These are phyloP conservation scores for Halisarca cf. caerulea DNA, from an alignment of 37 sponge, comb jelly and placozoan species.

Conservation along the genomic window DNA sequence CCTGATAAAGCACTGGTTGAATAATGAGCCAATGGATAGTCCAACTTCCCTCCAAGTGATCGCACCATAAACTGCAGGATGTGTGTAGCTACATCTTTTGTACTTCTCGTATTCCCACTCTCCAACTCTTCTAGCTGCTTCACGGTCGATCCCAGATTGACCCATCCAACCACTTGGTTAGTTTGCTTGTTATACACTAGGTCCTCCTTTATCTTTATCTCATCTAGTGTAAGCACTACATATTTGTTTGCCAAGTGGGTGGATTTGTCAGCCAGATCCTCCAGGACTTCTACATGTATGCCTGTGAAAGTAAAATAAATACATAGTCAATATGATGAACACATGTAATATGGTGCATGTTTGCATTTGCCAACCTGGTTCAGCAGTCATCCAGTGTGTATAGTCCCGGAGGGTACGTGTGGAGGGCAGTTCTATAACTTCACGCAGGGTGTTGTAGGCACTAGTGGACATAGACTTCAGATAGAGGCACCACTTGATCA, in stretches of 20 bases:
- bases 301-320: neutral
- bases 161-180: neutral
- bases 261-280: neutral
- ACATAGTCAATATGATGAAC: neutral
- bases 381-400: neutral
- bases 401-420: neutral
- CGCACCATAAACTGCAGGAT: slow-evolving; percentile 16
- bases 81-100: neutral
- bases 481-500: neutral
- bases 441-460: too few relatives aligned
- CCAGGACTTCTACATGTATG: neutral
- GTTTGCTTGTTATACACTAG: slow-evolving; percentile 27
- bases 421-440: neutral
- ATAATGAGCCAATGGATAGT: slow-evolving; percentile 11
- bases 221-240: slow-evolving; percentile 2
- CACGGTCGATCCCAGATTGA: neutral
- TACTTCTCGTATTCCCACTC: neutral
- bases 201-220: slow-evolving; percentile 19
- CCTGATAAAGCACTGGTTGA: neutral
- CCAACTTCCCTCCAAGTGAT: neutral
- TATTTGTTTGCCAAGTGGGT: neutral
- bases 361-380: neutral
- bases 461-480: neutral
- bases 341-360: too few relatives aligned
- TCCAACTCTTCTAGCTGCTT: slow-evolving; percentile 13